phyloP scores from a whole-genome alignment of 2,113 vertebrate genomes.

The Hippocampus mohnikei region DNA sequence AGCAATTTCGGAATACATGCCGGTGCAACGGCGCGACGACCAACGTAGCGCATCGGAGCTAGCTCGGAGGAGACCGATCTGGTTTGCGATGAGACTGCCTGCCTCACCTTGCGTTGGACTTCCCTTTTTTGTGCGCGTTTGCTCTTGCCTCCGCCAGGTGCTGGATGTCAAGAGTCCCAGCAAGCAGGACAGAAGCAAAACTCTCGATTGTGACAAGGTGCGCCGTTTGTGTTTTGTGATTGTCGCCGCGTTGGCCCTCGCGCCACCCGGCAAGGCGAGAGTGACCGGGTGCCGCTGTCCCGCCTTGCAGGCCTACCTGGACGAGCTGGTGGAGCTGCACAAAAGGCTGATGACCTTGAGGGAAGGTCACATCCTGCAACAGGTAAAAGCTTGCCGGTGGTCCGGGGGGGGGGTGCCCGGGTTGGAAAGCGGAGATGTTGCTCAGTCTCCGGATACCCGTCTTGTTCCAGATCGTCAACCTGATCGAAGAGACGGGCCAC shows the following conservation, averaged over 20 bases:
- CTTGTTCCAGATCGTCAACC: constrained; percentile 88
- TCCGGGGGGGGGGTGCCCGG: no score
- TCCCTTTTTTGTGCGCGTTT: not conserved
- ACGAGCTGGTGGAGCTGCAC: constrained; percentile 95
- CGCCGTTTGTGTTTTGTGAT: not conserved
- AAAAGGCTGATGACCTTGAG: constrained; percentile 93
- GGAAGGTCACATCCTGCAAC: constrained; percentile 92
- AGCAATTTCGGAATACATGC: no score
- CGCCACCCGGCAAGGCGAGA: not conserved
- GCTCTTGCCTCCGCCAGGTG: constrained; percentile 68
- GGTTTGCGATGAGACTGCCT: not conserved
- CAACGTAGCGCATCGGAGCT: no score
- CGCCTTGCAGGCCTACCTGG: constrained; percentile 85
- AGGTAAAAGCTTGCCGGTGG: constrained; percentile 74
- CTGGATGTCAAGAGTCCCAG: constrained; percentile 90
- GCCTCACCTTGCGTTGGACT: no score
- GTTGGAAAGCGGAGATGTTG: not conserved
- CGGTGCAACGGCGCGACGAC: no score
- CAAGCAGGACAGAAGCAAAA: constrained; percentile 91
- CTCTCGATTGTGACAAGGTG: constrained; percentile 94
- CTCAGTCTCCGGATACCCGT: not conserved
- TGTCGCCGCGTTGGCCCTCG: no score
- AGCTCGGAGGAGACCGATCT: no score
- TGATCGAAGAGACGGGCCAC: constrained; percentile 98
- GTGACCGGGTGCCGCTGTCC: not conserved